These are phyloP conservation scores for Hydraecia micacea DNA, from an alignment of 2,888 invertebrate species.

Conservation along the genomic window DNA sequence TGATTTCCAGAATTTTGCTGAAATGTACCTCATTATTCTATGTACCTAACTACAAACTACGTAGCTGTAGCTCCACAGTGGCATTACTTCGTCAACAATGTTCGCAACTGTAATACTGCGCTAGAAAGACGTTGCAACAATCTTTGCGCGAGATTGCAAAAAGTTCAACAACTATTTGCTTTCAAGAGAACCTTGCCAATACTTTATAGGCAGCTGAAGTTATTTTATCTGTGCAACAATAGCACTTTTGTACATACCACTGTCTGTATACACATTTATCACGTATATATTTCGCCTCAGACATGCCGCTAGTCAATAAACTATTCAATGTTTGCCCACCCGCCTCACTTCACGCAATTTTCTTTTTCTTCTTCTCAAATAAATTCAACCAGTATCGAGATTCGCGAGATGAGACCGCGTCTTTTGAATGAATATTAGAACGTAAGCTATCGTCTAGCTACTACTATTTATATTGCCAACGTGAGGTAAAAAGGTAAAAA, in stretches of 20 bases:
- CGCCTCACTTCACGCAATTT: slow-evolving; percentile 62
- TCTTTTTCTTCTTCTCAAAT: slow-evolving; percentile 62
- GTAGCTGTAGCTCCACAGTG: not conserved
- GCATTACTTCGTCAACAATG: slow-evolving; percentile 41
- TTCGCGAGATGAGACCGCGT: slow-evolving; percentile 47
- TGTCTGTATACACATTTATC: slow-evolving; percentile 14
- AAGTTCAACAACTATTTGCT: slow-evolving; percentile 52
- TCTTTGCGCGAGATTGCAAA: slow-evolving; percentile 49
- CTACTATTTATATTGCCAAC: slow-evolving; percentile 56
- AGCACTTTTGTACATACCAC: slow-evolving; percentile 37
- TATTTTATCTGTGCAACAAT: slow-evolving; percentile 47
- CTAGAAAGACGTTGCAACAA: slow-evolving; percentile 33
- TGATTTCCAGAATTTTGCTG: slow-evolving; percentile 3
- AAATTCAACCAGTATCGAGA: slow-evolving; percentile 57
- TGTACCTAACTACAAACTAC: not conserved
- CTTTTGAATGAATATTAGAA: slow-evolving; percentile 64
- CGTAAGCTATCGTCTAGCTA: slow-evolving; percentile 33
- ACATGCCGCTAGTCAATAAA: slow-evolving; percentile 64
- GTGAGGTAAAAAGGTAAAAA: slow-evolving; percentile 54
- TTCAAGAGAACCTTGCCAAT: slow-evolving; percentile 43
- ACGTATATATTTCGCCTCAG: slow-evolving; percentile 42
- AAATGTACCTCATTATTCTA: slow-evolving; percentile 7
- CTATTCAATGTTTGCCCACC: slow-evolving; percentile 63
- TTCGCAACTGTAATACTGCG: slow-evolving; percentile 19
- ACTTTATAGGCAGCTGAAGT: slow-evolving; percentile 42